Conservation (phyloP, 1,140 invertebrate species). For the Diorhabda carinulata region DNA sequence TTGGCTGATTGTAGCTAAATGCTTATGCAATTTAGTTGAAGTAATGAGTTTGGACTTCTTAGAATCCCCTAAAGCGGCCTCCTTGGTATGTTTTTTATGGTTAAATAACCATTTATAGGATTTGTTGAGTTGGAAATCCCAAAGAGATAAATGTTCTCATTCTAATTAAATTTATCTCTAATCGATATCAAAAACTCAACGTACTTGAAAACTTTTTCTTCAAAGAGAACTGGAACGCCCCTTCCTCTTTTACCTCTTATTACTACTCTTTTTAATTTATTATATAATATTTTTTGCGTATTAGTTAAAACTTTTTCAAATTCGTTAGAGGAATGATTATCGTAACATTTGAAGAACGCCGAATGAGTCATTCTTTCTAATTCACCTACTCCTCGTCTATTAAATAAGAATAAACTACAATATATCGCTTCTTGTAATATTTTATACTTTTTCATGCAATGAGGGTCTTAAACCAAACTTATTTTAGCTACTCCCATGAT, state of each 20-base stretch:
- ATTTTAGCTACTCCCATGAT: too few species aligned
- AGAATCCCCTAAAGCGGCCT: constrained; percentile 28
- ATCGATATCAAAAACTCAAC: constrained; percentile 23
- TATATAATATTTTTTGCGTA: constrained; percentile 28
- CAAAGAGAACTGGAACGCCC: constrained; percentile 33
- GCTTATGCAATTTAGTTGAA: constrained; percentile 37
- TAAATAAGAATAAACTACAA: constrained; percentile 25
- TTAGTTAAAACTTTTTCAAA: constrained; percentile 18
- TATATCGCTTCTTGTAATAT: constrained; percentile 19
- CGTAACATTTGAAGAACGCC: constrained; percentile 12
- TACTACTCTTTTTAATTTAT: constrained; percentile 24
- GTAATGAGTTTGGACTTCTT: constrained; percentile 36
- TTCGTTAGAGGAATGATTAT: constrained; percentile 25
- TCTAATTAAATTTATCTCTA: constrained; percentile 27
- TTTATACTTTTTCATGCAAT: not conserved
- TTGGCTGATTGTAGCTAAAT: constrained; percentile 43
- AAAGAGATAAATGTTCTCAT: constrained; percentile 39
- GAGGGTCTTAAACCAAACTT: too few species aligned
- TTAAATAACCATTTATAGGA: constrained; percentile 36
- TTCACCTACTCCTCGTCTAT: constrained; percentile 26
- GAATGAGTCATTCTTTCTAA: constrained; percentile 22
- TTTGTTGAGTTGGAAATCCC: constrained; percentile 25
- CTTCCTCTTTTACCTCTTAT: constrained; percentile 26
- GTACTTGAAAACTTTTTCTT: constrained; percentile 19
- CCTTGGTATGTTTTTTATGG: constrained; percentile 33